These are phyloP conservation scores for Netelia virgata DNA, from an alignment of 2,888 invertebrate genomes.

Conservation along the genomic window DNA sequence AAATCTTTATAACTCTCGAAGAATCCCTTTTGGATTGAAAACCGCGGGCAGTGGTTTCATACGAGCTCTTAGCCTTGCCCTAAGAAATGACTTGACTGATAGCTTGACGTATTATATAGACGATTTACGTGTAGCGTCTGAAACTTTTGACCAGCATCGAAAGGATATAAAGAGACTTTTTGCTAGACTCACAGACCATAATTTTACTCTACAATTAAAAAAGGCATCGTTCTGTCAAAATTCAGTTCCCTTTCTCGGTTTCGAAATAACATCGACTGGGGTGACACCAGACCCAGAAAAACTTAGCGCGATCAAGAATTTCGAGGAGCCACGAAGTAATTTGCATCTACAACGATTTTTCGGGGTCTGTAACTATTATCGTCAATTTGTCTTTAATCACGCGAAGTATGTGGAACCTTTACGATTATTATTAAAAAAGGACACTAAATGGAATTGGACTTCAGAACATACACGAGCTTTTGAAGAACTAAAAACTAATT, in stretches of 20 bases:
- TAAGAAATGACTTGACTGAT: slow-evolving; percentile 72
- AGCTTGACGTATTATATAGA: slow-evolving; percentile 76
- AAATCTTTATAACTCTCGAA: no score
- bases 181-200: no score
- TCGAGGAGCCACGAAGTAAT: no score
- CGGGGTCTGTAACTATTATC: slow-evolving; percentile 53
- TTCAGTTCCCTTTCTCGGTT: no score
- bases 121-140: slow-evolving; percentile 75
- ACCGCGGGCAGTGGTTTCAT: no score
- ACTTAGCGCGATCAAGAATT: slow-evolving; percentile 67
- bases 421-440: slow-evolving; percentile 54
- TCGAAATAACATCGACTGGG: slow-evolving; percentile 48
- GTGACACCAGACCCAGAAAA: slow-evolving; percentile 49
- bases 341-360: slow-evolving; percentile 71
- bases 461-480: no score
- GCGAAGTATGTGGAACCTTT: slow-evolving; percentile 49
- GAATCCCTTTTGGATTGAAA: no score
- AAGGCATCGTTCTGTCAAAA: no score
- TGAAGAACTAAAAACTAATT: no score
- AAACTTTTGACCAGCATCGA: slow-evolving; percentile 70
- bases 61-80: slow-evolving; percentile 64
- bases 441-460: no score
- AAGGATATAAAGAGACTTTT: slow-evolving; percentile 68
- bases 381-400: slow-evolving; percentile 39
- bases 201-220: no score